These are phyloP conservation scores for Cheirogaleus medius DNA, from an alignment of 2,113 vertebrate species.

Conservation along the genomic window DNA sequence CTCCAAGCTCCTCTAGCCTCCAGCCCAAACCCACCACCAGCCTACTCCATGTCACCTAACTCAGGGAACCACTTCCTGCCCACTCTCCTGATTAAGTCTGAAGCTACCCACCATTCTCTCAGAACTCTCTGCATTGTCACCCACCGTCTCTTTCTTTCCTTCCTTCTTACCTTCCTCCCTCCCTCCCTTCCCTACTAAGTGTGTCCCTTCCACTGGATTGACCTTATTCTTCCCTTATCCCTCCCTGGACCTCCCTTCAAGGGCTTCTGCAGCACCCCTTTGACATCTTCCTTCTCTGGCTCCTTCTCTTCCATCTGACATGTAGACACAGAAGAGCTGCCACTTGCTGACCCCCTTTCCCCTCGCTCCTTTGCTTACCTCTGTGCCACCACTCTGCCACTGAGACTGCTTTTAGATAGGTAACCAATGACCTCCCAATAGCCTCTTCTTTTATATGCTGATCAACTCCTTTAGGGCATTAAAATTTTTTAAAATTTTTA, in stretches of 20 bases:
- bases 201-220: background rate
- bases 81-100: background rate
- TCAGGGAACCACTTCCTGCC: background rate
- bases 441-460: background rate
- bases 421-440: background rate
- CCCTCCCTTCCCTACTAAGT: background rate
- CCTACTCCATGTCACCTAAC: background rate
- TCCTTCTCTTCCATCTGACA: background rate
- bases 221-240: background rate
- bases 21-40: background rate
- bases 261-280: background rate
- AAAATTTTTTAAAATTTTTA: background rate
- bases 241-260: background rate
- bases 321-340: background rate
- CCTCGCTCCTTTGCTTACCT: background rate
- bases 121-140: background rate
- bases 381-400: too few species aligned
- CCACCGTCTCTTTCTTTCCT: background rate
- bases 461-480: background rate
- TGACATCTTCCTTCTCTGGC: background rate
- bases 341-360: background rate
- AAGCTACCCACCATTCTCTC: background rate
- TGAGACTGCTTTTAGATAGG: background rate
- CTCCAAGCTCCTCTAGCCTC: background rate
- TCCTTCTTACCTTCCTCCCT: rapidly evolving